phyloP scores from a whole-genome alignment of 2,113 vertebrate species.

The Elephas maximus region DNA sequence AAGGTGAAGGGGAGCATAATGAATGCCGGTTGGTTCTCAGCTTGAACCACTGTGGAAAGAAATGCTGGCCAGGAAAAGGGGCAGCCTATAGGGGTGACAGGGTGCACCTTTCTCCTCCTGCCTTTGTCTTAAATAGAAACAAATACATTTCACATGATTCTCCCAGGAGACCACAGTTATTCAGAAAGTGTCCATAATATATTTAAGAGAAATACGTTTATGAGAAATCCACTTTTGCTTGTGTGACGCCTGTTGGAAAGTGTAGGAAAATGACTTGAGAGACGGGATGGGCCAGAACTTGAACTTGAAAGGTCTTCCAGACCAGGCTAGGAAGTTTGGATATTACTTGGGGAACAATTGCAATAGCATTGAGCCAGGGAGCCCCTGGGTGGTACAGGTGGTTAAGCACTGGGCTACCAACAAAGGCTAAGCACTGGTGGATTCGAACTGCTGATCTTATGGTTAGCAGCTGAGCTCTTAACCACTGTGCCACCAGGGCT shows the following conservation, averaged over 20 bases:
- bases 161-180: slow-evolving; percentile 60
- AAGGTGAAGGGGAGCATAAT: background rate
- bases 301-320: background rate
- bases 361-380: background rate
- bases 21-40: slow-evolving; percentile 8
- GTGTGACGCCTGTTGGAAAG: background rate
- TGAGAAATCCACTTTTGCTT: background rate
- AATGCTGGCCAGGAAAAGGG: slow-evolving; percentile 34
- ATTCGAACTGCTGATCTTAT: no score
- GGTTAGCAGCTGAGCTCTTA: no score
- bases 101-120: background rate
- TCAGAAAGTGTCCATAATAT: background rate
- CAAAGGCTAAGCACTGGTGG: background rate
- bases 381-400: background rate
- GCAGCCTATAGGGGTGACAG: background rate
- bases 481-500: no score
- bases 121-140: slow-evolving; percentile 63
- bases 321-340: background rate
- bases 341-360: background rate
- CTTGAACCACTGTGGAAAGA: slow-evolving; percentile 19
- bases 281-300: background rate
- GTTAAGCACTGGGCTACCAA: background rate
- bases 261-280: background rate
- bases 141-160: background rate
- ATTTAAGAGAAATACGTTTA: background rate